Conservation (phyloP, 2,113 vertebrate genomes). For the Apaloderma vittatum region DNA sequence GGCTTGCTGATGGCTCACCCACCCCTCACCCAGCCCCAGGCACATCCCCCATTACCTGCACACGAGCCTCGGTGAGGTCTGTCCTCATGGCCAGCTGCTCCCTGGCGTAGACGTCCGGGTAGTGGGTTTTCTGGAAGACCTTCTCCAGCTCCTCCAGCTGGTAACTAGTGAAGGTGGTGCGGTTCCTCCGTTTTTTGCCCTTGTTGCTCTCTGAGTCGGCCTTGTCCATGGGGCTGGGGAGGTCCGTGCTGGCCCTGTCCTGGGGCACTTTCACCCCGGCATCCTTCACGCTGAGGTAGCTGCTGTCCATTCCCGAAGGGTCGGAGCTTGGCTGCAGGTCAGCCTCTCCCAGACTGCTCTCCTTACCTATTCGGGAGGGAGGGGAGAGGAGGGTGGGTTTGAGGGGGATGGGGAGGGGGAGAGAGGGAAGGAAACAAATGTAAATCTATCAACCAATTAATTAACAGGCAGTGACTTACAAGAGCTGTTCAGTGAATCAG, state of each 20-base stretch:
- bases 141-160: slow-evolving; percentile 99
- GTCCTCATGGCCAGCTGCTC: slow-evolving; percentile 98
- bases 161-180: slow-evolving; percentile 99
- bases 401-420: neutral
- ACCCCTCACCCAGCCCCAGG: neutral
- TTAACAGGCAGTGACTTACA: fast-evolving
- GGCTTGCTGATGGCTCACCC: neutral
- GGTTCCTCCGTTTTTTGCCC: slow-evolving; percentile 95
- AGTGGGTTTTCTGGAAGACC: slow-evolving; percentile 99
- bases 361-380: slow-evolving; percentile 84
- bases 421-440: neutral
- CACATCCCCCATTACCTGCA: slow-evolving; percentile 85
- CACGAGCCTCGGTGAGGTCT: slow-evolving; percentile 95
- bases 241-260: slow-evolving; percentile 85
- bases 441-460: neutral
- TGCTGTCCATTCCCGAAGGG: slow-evolving; percentile 91
- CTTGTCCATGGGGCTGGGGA: slow-evolving; percentile 91
- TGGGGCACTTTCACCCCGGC: slow-evolving; percentile 84
- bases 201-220: slow-evolving; percentile 94
- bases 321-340: slow-evolving; percentile 88
- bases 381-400: neutral
- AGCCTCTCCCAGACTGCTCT: slow-evolving; percentile 88
- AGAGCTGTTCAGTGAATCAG: neutral
- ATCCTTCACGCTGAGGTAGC: slow-evolving; percentile 93
- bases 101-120: slow-evolving; percentile 95